Evolutionary conservation across 2,797 vertebrate genomes (phyloP).

Genomic region (Fratercula arctica): DNA sequence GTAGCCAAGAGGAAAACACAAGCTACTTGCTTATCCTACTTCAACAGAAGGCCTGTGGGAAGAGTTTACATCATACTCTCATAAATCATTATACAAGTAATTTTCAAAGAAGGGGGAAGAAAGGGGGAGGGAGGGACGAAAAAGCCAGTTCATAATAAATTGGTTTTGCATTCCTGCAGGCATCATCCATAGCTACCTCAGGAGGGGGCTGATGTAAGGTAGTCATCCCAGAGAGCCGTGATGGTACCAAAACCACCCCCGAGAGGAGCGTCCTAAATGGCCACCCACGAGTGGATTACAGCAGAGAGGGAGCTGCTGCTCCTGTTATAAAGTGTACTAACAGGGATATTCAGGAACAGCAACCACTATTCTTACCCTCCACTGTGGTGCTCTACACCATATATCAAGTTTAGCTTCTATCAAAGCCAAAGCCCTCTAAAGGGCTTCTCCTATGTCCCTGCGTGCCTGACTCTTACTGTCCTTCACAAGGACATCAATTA

Average conservation of each 20-base stretch:
- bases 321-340: background rate
- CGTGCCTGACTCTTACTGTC: background rate
- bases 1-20: background rate
- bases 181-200: background rate
- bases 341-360: background rate
- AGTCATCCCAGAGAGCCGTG: background rate
- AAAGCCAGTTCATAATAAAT: background rate
- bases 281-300: background rate
- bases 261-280: background rate
- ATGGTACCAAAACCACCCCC: background rate
- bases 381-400: background rate
- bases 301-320: background rate
- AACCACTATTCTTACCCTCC: background rate
- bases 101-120: background rate
- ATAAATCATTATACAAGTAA: background rate
- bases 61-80: background rate
- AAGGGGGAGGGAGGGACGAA: background rate
- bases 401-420: background rate
- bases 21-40: background rate
- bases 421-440: background rate
- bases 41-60: background rate
- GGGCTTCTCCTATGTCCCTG: background rate
- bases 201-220: background rate
- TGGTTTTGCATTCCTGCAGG: background rate
- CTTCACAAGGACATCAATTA: background rate